Conservation (phyloP, 37 sponge, comb jelly and placozoan species). For the Oscarella lobularis region DNA sequence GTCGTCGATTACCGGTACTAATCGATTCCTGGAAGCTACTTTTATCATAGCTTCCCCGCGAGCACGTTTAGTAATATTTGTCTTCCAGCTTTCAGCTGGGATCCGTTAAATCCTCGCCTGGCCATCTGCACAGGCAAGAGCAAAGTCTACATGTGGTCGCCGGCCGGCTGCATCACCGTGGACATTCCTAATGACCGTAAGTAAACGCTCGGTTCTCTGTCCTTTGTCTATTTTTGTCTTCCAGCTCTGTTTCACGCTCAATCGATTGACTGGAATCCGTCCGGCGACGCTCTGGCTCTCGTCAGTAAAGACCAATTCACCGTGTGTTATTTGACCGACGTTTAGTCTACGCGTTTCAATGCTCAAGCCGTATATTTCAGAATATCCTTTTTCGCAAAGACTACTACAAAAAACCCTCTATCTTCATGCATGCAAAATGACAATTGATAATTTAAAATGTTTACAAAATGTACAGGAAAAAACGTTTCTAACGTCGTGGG, state of each 20-base stretch:
- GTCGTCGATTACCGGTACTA: constrained; percentile 25
- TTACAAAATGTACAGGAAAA: too few species aligned
- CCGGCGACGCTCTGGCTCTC: constrained; percentile 55
- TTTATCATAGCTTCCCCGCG: too few species aligned
- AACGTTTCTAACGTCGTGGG: too few species aligned
- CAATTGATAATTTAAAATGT: too few species aligned
- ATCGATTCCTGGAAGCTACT: not conserved
- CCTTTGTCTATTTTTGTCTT: not conserved
- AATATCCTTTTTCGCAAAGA: too few species aligned
- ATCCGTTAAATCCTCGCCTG: constrained; percentile 58
- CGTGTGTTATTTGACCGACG: constrained; percentile 50
- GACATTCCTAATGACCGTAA: constrained; percentile 35
- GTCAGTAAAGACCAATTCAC: constrained; percentile 64
- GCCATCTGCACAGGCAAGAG: constrained; percentile 69
- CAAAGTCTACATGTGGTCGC: constrained; percentile 82
- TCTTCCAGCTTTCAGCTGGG: constrained; percentile 49
- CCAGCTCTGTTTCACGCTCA: constrained; percentile 29
- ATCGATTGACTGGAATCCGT: constrained; percentile 63
- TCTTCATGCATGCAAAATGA: too few species aligned
- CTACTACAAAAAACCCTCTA: too few species aligned
- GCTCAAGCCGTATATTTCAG: too few species aligned
- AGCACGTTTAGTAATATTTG: not conserved
- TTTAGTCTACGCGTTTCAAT: too few species aligned
- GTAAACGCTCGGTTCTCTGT: not conserved
- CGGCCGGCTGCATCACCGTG: constrained; percentile 69